Evolutionary conservation across 2,797 vertebrate species (phyloP), one percentile per base, ranked within the genome.

Genomic region (Orientallactaga sibirica): DNA sequence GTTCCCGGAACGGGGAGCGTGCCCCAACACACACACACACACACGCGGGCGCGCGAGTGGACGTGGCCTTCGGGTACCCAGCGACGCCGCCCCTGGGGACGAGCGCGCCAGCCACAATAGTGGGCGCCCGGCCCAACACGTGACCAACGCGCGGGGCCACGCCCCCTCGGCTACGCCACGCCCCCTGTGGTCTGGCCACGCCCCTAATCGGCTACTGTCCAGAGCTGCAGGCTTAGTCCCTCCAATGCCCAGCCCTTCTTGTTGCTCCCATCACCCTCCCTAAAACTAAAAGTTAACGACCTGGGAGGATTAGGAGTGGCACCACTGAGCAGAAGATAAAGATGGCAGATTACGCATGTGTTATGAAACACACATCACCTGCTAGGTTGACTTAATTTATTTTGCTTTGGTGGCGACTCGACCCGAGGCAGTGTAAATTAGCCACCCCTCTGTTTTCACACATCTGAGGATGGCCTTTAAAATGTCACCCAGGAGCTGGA

Each of bases 131-230:
- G n/a, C 24, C 58, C 0, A 2, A 37, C 97, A 96, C 92, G 96
- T 97, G 96, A 96, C 94, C 55, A 1, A 22, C 77, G 61, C 61
- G 15, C 33, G 9, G 37, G 18, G 25, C 19, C 77, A 24, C 16
- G 58, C 48, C 48, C 43, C 48, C 48, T 48, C 48, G 8, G 7
- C 48, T 48, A 48, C 48, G 48, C 48, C 48, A 48, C 48, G 48
- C 48, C 48, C 48, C 48, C 48, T 48, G 6, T 48, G 48, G 48
- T 11, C 12, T 16, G 12, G 55, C 55, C 55, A 58, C 55, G 55
- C 55, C 55, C 16, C 55, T 16, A 2, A 4, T 14, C 55, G 12
- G 55, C 55, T 58, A 4, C 55, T 58, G 55, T 58, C n/a, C 6
- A 16, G 18, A 16, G 16, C 12, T 19, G 11, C 19, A 19, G 33